Conservation (phyloP, 2,888 invertebrate genomes). For the Lissonota sp. region DNA sequence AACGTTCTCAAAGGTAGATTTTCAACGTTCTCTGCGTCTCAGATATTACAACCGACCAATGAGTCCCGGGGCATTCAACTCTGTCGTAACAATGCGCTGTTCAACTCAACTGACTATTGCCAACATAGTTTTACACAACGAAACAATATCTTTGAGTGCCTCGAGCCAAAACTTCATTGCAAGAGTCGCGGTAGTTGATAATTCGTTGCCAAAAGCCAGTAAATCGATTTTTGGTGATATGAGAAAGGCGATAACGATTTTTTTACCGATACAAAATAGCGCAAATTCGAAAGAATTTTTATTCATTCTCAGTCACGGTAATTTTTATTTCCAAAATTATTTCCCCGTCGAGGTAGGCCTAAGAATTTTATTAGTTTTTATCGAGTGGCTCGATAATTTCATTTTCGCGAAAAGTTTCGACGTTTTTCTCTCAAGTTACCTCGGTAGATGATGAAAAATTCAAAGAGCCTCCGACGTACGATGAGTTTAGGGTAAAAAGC, state of each 20-base stretch:
- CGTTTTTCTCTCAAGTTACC: conserved; percentile 1
- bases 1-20: conserved; percentile 56
- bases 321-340: no score
- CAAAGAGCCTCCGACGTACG: not conserved
- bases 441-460: conserved; percentile 18
- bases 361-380: conserved; percentile 22
- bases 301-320: no score
- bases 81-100: no score
- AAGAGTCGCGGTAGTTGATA: no score
- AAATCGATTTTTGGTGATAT: not conserved
- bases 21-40: conserved; percentile 10
- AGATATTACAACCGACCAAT: conserved; percentile 10
- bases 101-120: no score
- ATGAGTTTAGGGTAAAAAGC: conserved; percentile 17
- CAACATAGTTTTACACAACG: conserved; percentile 4
- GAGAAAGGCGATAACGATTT: not conserved
- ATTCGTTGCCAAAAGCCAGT: no score
- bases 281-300: no score
- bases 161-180: no score
- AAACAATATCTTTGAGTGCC: conserved; percentile 3
- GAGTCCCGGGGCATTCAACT: conserved; percentile 14
- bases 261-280: not conserved
- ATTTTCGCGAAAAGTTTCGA: conserved; percentile 21
- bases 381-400: conserved; percentile 29
- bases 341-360: not conserved